These are phyloP conservation scores for Solenodon paradoxus DNA, from an alignment of 2,113 vertebrate species.

Conservation along the genomic window DNA sequence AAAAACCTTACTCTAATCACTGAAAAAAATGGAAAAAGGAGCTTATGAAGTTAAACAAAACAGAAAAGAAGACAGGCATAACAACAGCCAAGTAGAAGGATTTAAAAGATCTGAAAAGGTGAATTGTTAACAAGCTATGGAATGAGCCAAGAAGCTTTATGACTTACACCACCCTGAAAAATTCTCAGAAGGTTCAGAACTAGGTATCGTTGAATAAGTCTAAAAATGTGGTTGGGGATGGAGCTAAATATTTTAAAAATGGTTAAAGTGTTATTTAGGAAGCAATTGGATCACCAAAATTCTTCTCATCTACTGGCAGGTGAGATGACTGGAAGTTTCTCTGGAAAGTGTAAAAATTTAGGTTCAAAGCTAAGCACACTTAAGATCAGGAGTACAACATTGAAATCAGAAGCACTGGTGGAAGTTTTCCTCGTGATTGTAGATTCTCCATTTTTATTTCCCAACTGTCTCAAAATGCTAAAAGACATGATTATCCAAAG, in stretches of 20 bases:
- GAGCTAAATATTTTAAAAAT: neutral
- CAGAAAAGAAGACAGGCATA: neutral
- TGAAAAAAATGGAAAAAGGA: neutral
- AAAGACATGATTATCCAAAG: neutral
- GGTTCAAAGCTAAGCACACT: neutral
- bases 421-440: neutral
- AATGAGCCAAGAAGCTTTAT: neutral
- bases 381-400: neutral
- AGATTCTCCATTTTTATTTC: neutral
- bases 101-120: neutral
- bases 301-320: neutral
- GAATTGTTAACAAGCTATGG: neutral
- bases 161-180: neutral
- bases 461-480: neutral
- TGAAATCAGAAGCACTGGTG: neutral
- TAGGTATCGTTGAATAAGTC: neutral
- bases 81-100: neutral
- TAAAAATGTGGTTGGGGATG: neutral
- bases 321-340: neutral
- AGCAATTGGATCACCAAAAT: neutral
- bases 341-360: neutral
- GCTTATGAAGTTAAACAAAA: neutral
- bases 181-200: neutral
- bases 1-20: neutral
- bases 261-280: neutral